Evolutionary conservation across 2,797 vertebrate genomes (phyloP).

Genomic region (Discoglossus pictus): DNA sequence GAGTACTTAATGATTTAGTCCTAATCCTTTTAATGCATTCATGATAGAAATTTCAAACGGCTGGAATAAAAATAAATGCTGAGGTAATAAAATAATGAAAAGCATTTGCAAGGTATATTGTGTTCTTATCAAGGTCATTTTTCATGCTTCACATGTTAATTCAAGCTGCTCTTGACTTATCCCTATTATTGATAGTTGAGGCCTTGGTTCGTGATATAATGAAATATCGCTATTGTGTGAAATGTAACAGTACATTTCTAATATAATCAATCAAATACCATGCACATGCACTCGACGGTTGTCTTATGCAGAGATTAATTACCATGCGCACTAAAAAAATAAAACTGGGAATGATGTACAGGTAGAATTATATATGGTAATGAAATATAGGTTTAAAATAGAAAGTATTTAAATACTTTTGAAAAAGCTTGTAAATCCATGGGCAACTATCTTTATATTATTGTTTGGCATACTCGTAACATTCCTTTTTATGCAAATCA

Average conservation of each 20-base stretch:
- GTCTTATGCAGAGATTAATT: slow-evolving; percentile 79
- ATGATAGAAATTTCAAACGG: neutral
- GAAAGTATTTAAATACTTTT: neutral
- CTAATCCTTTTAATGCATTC: no score
- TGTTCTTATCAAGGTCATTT: slow-evolving; percentile 65
- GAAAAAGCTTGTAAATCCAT: neutral
- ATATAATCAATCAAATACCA: slow-evolving; percentile 77
- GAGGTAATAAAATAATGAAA: slow-evolving; percentile 27
- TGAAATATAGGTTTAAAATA: slow-evolving; percentile 5
- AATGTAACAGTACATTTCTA: slow-evolving; percentile 79
- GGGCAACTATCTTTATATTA: no score
- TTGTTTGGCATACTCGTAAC: no score
- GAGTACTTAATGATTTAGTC: no score
- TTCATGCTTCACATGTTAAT: slow-evolving; percentile 66
- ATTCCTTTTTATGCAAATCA: no score
- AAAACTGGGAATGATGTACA: slow-evolving; percentile 56
- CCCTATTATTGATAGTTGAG: slow-evolving; percentile 68
- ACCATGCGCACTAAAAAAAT: slow-evolving; percentile 64
- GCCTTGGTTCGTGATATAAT: slow-evolving; percentile 66
- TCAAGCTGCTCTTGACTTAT: slow-evolving; percentile 61
- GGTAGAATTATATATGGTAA: slow-evolving; percentile 18
- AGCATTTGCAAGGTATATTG: slow-evolving; percentile 54
- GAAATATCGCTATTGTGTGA: slow-evolving; percentile 79
- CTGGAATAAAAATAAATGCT: slow-evolving; percentile 12
- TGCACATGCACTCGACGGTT: slow-evolving; percentile 70